phyloP scores from a whole-genome alignment of 2,888 invertebrate species.

The Heliconius cydno region DNA sequence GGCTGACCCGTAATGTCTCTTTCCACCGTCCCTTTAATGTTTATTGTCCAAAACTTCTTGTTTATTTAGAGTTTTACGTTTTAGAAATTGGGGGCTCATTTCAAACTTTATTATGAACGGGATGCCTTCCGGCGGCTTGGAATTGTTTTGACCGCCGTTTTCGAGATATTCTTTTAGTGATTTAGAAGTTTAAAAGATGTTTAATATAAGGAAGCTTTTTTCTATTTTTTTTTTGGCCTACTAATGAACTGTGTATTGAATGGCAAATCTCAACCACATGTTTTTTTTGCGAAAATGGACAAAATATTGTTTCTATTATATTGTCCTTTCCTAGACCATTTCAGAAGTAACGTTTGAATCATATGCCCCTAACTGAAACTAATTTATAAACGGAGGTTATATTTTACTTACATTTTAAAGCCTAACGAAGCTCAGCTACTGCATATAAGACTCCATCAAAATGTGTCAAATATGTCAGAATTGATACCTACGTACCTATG shows the following conservation, averaged over 20 bases:
- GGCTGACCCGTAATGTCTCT: neutral
- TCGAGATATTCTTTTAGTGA: constrained; percentile 30
- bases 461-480: constrained; percentile 20
- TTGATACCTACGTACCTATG: constrained; percentile 25
- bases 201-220: neutral
- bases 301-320: neutral
- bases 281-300: neutral
- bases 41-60: constrained; percentile 45
- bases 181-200: constrained; percentile 23
- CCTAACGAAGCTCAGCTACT: neutral
- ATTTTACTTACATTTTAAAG: neutral
- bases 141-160: constrained; percentile 42
- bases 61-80: constrained; percentile 45
- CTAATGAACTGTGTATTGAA: neutral
- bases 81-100: constrained; percentile 45
- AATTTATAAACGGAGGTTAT: neutral
- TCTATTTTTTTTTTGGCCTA: neutral
- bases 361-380: neutral
- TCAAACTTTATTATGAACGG: constrained; percentile 47
- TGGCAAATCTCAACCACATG: neutral
- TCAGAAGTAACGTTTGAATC: neutral
- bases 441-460: constrained; percentile 12
- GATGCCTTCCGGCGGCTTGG: constrained; percentile 36
- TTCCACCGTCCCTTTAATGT: constrained; percentile 38
- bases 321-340: no score